Percentiles rank a stretch among this genome's conserved stretches.
Conservation (phyloP, 2,888 invertebrate species). For the Resseliella maxima region DNA sequence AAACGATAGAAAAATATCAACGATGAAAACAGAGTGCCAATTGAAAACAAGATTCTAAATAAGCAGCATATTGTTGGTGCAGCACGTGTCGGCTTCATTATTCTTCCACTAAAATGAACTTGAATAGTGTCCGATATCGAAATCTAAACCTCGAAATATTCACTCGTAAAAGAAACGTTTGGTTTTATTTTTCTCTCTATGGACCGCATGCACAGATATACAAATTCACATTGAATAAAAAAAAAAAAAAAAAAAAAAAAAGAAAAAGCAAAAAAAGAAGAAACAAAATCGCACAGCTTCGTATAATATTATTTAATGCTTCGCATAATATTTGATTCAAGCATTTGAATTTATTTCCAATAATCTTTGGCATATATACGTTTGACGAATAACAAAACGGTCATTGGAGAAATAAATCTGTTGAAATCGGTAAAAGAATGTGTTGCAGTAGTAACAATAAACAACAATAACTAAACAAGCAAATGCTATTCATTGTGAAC, state of each 20-base stretch:
- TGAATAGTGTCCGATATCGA: slow-evolving; percentile 59
- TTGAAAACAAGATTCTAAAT: slow-evolving; percentile 13
- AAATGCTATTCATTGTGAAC: background rate
- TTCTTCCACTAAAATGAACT: slow-evolving; percentile 63
- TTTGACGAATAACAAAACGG: background rate
- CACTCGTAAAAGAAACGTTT: slow-evolving; percentile 9
- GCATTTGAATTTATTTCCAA: background rate
- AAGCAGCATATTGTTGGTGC: slow-evolving; percentile 58
- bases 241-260: no score
- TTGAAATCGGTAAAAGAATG: background rate
- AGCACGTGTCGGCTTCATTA: slow-evolving; percentile 66
- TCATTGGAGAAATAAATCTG: background rate
- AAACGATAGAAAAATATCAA: background rate
- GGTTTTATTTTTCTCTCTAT: background rate
- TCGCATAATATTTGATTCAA: background rate
- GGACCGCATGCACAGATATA: no score
- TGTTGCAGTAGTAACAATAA: background rate
- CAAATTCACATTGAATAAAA: no score
- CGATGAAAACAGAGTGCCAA: background rate
- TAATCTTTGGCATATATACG: background rate
- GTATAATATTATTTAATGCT: no score
- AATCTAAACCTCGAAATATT: slow-evolving; percentile 10
- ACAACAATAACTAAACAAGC: background rate
- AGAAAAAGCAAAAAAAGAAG: background rate
- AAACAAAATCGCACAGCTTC: background rate